Evolutionary conservation across 2,888 invertebrate species (phyloP), one percentile per base, ranked within the genome.

Genomic region (Acanthosoma haemorrhoidale): DNA sequence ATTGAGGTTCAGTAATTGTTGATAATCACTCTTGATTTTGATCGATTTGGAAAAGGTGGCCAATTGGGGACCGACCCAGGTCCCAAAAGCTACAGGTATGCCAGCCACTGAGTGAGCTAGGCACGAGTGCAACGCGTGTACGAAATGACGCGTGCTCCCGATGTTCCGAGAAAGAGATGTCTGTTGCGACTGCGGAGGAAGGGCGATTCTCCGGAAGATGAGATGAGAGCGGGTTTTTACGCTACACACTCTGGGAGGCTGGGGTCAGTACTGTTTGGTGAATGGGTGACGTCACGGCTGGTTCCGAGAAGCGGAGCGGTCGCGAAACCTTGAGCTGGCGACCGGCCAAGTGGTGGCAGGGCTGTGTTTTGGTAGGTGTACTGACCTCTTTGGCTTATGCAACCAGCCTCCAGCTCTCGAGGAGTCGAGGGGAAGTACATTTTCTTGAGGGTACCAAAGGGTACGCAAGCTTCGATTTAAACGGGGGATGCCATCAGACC

Each of bases 331-430:
- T 51, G 51, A 51, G 51, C 25, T 51, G 51, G 51, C 51, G 8
- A 3, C 6, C 51, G 51, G 51, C 51, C 51, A 51, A 51, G 51
- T 51, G 29, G n/a, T n/a, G n/a, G n/a, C n/a, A n/a, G n/a, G 51
- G 29, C 51, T 51, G 25, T 51, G 51, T 51, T 51, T 51, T 51
- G 51, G 51, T 51, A 21, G 25, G 51, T 51, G 21, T 51, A 51
- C 25, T 51, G 51, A 51, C 51, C 51, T 51, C 51, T 51, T 18
- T n/a, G 3, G 21, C 25, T 51, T 51, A 51, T 51, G 51, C n/a
- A 51, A 51, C n/a, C 11, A 6, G 4, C 25, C 2, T 15, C 5
- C 39, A 9, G 41, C 41, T 41, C 1, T 18, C 11, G 16, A 4
- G 11, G 4, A n/a, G 51, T 21, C 6, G 21, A n/a, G 25, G 51